phyloP scores from a whole-genome alignment of 53 echinoderm and acorn worm genomes.

The Arbacia lixula region DNA sequence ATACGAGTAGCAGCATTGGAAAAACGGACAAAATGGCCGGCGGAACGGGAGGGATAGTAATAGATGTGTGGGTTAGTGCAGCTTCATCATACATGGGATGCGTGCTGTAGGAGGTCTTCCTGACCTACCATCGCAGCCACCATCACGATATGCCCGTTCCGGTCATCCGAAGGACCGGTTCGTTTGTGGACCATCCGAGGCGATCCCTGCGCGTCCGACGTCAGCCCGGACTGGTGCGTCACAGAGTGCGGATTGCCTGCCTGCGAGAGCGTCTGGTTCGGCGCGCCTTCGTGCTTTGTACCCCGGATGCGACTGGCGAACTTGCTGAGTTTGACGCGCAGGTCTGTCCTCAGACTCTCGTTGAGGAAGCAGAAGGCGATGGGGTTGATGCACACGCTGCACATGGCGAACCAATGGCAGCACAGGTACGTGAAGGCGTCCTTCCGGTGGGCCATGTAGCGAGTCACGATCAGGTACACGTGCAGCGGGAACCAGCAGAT shows the following conservation, averaged over 20 bases:
- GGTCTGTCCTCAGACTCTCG: constrained; percentile 85
- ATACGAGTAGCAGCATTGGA: no score
- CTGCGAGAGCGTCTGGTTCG: constrained; percentile 33
- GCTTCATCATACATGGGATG: constrained; percentile 29
- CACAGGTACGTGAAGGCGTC: constrained; percentile 75
- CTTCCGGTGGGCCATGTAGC: constrained; percentile 58
- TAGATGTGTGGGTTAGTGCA: no score
- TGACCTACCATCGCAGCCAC: constrained; percentile 27
- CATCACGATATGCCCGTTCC: constrained; percentile 27
- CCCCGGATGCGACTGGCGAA: constrained; percentile 45
- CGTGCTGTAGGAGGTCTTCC: constrained; percentile 22
- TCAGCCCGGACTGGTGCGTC: constrained; percentile 45
- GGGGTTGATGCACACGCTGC: constrained; percentile 92
- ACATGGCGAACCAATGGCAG: constrained; percentile 92
- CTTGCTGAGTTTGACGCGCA: constrained; percentile 36
- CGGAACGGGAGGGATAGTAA: no score
- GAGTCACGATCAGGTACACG: constrained; percentile 67
- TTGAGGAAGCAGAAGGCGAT: constrained; percentile 92
- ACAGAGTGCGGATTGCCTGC: constrained; percentile 41
- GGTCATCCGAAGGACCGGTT: constrained; percentile 10
- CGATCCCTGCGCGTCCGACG: constrained; percentile 41
- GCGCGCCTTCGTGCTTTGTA: constrained; percentile 26
- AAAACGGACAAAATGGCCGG: no score
- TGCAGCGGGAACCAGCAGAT: constrained; percentile 92
- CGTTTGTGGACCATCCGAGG: constrained; percentile 40